Evolutionary conservation across 1,140 invertebrate species (phyloP).

Genomic region (Nebria ingens): DNA sequence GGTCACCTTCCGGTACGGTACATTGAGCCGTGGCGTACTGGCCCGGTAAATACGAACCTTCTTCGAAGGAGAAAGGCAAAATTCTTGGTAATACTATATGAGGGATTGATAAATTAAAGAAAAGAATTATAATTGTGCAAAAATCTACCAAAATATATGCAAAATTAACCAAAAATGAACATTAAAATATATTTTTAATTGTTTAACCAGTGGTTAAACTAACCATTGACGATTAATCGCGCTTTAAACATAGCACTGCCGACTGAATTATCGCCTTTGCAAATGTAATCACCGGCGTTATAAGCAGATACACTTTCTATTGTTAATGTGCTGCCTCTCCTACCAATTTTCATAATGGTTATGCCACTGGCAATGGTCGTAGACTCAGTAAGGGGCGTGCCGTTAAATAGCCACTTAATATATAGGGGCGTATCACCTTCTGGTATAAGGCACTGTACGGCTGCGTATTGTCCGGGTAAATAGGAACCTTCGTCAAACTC

Average conservation of each 20-base stretch:
- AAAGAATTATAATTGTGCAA: not conserved
- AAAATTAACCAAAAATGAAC: not conserved
- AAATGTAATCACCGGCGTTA: conserved; percentile 75
- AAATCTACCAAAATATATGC: not conserved
- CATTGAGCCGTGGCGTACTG: conserved; percentile 60
- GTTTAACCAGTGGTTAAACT: too few relatives aligned
- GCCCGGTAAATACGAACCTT: conserved; percentile 54
- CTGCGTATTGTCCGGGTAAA: conserved; percentile 61
- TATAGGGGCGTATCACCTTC: conserved; percentile 53
- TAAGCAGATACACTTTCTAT: conserved; percentile 56
- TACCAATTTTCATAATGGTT: conserved; percentile 50
- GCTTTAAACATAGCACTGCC: conserved; percentile 52
- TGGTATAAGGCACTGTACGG: conserved; percentile 52
- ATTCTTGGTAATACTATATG: conserved; percentile 45
- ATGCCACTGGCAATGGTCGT: conserved; percentile 34
- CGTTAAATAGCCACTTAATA: conserved; percentile 47
- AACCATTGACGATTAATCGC: conserved; percentile 60
- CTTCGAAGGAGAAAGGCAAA: conserved; percentile 48
- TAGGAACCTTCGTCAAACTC: conserved; percentile 48
- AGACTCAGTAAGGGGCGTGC: conserved; percentile 25
- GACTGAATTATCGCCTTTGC: conserved; percentile 62
- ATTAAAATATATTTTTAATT: conserved; percentile 28
- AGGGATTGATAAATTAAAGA: not conserved
- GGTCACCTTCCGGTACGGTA: conserved; percentile 52
- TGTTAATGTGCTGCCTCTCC: conserved; percentile 57